Percentiles rank a stretch among this genome's conserved stretches.
Evolutionary conservation across 2,113 vertebrate species (phyloP).

Genomic region (Gambusia affinis): DNA sequence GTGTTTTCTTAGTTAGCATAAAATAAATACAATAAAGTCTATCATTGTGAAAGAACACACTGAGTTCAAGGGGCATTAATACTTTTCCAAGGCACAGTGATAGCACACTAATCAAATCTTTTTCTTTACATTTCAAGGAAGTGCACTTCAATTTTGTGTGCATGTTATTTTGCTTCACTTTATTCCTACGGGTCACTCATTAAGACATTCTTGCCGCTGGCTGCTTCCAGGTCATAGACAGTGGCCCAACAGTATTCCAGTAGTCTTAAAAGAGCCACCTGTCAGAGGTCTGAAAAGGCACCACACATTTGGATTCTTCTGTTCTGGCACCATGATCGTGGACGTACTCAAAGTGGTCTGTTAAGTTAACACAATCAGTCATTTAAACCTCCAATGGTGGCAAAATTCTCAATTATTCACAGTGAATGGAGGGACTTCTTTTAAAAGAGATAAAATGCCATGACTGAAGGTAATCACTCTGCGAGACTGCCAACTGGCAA

Average conservation of each 20-base stretch:
- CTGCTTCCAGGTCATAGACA: neutral
- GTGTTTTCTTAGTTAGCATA: neutral
- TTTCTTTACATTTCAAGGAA: neutral
- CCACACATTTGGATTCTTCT: conserved; percentile 9
- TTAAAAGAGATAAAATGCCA: conserved; percentile 5
- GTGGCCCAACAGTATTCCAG: neutral
- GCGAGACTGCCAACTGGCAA: conserved; percentile 21
- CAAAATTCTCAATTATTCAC: conserved; percentile 11
- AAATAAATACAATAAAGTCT: no score
- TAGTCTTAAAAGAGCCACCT: conserved; percentile 26
- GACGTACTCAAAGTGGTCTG: conserved; percentile 22
- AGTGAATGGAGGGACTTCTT: conserved; percentile 1
- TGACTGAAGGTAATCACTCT: conserved; percentile 24
- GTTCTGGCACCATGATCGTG: conserved; percentile 24
- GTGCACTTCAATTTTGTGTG: neutral
- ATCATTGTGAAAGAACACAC: neutral
- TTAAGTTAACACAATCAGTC: conserved; percentile 8
- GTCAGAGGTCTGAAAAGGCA: conserved; percentile 16
- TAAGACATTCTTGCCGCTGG: neutral
- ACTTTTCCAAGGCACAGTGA: neutral
- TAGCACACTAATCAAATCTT: neutral
- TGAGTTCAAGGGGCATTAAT: neutral
- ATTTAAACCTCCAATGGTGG: conserved; percentile 20
- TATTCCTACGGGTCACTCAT: neutral
- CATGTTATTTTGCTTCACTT: neutral